Conservation (phyloP, 2,888 invertebrate genomes). For the Euplexia lucipara region DNA sequence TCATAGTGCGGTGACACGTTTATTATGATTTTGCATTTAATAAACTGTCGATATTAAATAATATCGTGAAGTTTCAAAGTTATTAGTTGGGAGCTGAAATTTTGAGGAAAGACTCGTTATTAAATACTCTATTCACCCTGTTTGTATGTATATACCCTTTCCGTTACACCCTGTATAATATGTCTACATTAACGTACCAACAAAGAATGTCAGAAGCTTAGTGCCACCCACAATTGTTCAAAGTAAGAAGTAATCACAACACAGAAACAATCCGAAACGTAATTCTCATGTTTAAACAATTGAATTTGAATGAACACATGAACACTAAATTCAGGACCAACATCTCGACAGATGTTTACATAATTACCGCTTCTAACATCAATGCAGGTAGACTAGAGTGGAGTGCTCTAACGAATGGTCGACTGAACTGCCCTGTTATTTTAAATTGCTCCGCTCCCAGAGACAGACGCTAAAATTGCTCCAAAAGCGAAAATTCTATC, state of each 20-base stretch:
- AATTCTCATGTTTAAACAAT: conserved; percentile 15
- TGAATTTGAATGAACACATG: conserved; percentile 12
- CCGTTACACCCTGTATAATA: too few species aligned
- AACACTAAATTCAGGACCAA: conserved; percentile 28
- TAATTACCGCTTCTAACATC: conserved; percentile 52
- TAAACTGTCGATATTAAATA: too few species aligned
- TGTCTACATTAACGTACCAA: too few species aligned
- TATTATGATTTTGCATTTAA: too few species aligned
- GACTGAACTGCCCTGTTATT: conserved; percentile 66
- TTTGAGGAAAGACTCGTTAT: too few species aligned
- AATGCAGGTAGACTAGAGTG: conserved; percentile 43
- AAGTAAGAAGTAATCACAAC: conserved; percentile 11
- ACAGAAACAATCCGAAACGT: conserved; percentile 13
- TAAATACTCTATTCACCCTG: too few species aligned
- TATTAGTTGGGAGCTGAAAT: too few species aligned
- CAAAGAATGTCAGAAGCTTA: background rate
- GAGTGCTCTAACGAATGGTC: conserved; percentile 67
- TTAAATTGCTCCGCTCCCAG: conserved; percentile 62
- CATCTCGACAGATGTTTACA: conserved; percentile 51
- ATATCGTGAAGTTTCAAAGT: too few species aligned
- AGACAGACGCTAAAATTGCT: conserved; percentile 62
- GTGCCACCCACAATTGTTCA: background rate
- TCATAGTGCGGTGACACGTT: too few species aligned
- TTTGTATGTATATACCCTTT: too few species aligned
- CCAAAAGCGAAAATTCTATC: conserved; percentile 58